Conservation (phyloP, 2,113 vertebrate species). For the Tragelaphus imberbis region DNA sequence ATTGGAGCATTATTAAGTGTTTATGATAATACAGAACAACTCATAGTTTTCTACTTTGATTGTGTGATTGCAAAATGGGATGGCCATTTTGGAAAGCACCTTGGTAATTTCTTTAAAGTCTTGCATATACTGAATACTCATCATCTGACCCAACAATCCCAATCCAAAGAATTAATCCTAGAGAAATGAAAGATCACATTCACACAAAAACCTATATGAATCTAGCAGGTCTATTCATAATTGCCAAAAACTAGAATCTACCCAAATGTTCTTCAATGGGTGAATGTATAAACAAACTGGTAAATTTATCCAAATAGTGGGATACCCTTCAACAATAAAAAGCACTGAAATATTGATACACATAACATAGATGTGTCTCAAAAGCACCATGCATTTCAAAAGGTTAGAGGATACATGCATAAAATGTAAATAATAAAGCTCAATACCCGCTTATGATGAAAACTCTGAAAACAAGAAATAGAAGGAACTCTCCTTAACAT, state of each 20-base stretch:
- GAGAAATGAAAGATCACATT: neutral
- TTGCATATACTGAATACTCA: neutral
- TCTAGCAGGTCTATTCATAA: neutral
- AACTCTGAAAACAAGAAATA: neutral
- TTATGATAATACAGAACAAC: neutral
- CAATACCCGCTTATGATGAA: neutral
- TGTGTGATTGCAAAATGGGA: neutral
- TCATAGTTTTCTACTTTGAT: neutral
- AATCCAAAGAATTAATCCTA: neutral
- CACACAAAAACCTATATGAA: neutral
- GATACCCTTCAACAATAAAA: neutral
- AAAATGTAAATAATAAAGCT: neutral
- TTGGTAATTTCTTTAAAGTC: neutral
- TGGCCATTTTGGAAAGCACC: neutral
- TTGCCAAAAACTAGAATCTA: neutral
- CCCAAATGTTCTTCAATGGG: neutral
- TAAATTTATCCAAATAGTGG: neutral
- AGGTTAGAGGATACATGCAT: neutral
- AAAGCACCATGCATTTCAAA: neutral
- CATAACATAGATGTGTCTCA: neutral
- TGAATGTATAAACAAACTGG: neutral
- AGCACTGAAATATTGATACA: neutral
- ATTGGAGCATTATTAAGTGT: no score
- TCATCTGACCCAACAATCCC: neutral
- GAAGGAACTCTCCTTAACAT: neutral